These are phyloP conservation scores for Pedionomus torquatus DNA, from an alignment of 2,113 vertebrate species.

Conservation along the genomic window DNA sequence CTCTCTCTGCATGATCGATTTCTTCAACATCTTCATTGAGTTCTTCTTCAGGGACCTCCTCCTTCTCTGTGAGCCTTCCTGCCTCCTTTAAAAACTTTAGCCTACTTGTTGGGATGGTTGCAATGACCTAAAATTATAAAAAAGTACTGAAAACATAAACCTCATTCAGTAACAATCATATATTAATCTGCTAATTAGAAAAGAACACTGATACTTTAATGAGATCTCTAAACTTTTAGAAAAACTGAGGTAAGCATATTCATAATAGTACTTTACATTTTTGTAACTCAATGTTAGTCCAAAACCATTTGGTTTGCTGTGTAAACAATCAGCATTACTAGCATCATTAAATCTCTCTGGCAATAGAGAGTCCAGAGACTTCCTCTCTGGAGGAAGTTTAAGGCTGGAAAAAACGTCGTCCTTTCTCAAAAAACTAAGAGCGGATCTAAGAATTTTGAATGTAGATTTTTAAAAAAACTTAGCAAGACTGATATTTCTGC, in stretches of 20 bases:
- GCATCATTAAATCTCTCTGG: neutral
- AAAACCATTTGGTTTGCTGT: neutral
- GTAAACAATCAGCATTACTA: neutral
- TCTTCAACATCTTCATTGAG: slow-evolving; percentile 95
- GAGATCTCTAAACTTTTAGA: neutral
- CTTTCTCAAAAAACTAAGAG: neutral
- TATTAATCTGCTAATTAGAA: neutral
- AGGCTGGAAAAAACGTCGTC: neutral
- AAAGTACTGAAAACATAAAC: slow-evolving; percentile 26
- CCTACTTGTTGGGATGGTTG: slow-evolving; percentile 91
- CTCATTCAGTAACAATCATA: neutral
- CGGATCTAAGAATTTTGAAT: neutral
- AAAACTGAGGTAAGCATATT: neutral
- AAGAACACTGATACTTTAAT: neutral
- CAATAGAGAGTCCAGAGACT: too few relatives aligned
- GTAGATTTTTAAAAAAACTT: neutral
- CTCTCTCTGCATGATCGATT: slow-evolving; percentile 96
- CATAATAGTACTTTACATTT: neutral
- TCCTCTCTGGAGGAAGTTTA: neutral
- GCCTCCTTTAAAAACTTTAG: slow-evolving; percentile 94
- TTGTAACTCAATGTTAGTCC: neutral
- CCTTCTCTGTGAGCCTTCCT: slow-evolving; percentile 91
- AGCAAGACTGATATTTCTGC: neutral
- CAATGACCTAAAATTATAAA: slow-evolving; percentile 84
- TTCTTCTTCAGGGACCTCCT: slow-evolving; percentile 92